Evolutionary conservation across 2,888 invertebrate species (phyloP).

Genomic region (Caenorhabditis plicata): DNA sequence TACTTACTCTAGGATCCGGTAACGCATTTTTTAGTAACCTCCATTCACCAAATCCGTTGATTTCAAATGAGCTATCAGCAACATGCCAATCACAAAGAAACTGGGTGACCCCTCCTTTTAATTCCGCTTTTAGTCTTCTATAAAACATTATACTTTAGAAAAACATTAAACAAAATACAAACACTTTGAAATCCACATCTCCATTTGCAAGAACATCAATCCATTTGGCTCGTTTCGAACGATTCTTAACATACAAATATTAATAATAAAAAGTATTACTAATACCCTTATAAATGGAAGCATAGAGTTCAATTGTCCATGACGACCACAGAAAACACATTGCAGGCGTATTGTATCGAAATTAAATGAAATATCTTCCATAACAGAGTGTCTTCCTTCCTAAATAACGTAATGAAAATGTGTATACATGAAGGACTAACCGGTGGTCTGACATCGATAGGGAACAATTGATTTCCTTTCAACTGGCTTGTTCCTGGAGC

Average conservation of each 20-base stretch:
- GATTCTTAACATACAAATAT: constrained; percentile 14
- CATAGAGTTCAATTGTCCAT: constrained; percentile 25
- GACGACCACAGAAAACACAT: constrained; percentile 34
- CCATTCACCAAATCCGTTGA: constrained; percentile 45
- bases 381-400: constrained; percentile 31
- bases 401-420: background rate
- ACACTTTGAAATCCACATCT: constrained; percentile 8
- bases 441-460: constrained; percentile 13
- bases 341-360: constrained; percentile 34
- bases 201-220: constrained; percentile 18
- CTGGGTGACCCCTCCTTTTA: constrained; percentile 36
- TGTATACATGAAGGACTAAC: constrained; percentile 1
- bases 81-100: constrained; percentile 43
- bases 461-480: constrained; percentile 34
- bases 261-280: background rate
- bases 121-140: constrained; percentile 6
- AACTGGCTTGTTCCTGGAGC: constrained; percentile 25
- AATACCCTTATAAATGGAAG: constrained; percentile 31
- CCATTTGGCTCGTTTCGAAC: constrained; percentile 20
- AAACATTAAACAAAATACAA: constrained; percentile 2
- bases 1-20: constrained; percentile 29
- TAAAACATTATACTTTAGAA: background rate
- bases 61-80: constrained; percentile 36
- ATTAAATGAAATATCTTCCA: constrained; percentile 38
- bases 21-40: constrained; percentile 37